Base-by-base conservation (phyloP, 2,888 invertebrate species). In the Oligia latruncula region DNA sequence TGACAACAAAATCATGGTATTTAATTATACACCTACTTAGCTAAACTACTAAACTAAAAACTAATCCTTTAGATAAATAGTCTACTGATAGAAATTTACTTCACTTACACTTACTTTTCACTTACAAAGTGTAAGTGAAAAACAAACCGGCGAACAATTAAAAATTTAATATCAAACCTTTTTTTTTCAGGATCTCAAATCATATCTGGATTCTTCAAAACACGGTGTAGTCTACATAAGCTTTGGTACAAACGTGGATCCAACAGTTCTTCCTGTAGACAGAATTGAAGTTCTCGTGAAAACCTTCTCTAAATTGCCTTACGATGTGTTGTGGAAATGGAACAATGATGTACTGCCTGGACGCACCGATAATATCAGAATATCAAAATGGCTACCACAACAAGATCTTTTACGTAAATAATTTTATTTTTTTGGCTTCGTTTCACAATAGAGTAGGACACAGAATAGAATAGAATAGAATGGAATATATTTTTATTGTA, bases 321-420 rank as follows among this genome's bases (percentile, higher is more conserved):
- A 95, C 77, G 91, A 93, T 46, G 92, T 96, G 40, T 78, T 97
- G 15, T 94, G 94, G 94, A 96, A 95, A 86, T 95, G 94, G 93
- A 94, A 95, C 52, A 86, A 87, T n/a, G 87, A 90, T 49, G 84
- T 78, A 0, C 46, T 95, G 52, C 89, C 91, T 2, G 91, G 90
- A 52, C 86, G 82, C 35, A 81, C 92, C 0, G 60, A 82, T 0
- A 95, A 95, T 64, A 92, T 95, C 1, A 91, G 84, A 78, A 91
- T 93, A 66, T 88, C 89, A 0, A 92, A 92, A 76, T 94, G 93
- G 96, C 80, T 95, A 13, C 96, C 96, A 0, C 96, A 97, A 78
- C 92, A 93, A 4, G 95, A 96, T 86, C 87, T 97, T 29, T 82
- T 97, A 0, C 93, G 96, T 94, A 80, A 91, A 91, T 73, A 9